Evolutionary conservation across 2,113 vertebrate species (phyloP), one percentile per base, ranked within the genome.

Genomic region (Fulmarus glacialis): DNA sequence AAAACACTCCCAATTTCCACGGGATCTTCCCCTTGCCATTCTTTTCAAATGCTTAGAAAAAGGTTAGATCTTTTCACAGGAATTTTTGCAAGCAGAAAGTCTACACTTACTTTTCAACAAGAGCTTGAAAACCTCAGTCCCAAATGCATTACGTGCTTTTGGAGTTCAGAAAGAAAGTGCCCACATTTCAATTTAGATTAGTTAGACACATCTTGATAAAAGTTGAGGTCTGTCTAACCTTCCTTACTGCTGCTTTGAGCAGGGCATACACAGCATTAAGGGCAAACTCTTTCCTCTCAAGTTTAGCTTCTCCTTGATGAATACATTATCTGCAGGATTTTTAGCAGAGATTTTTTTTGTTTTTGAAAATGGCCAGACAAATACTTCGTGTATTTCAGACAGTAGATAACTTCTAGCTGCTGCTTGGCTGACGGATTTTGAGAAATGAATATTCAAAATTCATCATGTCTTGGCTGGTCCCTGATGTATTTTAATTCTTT

Each of bases 381-480:
- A 87, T 63, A 66, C 34, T 88, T 87, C 12, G 29, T 45, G 29
- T 17, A 91, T 85, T 82, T 77, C 48, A 91, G 81, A 52, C 58
- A 82, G 62, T 1, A 80, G 78, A 36, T 66, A 80, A 80, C 53
- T 96, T 77, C 36, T 48, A 64, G 34, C 38, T 91, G 64, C 43
- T 89, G 52, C 52, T n/a, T 42, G 73, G 53, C 30, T 22, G 18
- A 62, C 27, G 32, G 55, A 56, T 87, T 91, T 80, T 63, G 48
- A 87, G 81, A 84, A 96, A 85, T 27, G 36, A 93, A 84, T 93
- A 91, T 85, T 95, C 6, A 5, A 87, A 88, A 93, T 86, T 53
- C 74, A 52, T 2, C 5, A 77, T 59, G 34, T 60, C 83, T 71
- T 80, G 63, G 45, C 56, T 87, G 52, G 22, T 68, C 70, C 66